Evolutionary conservation across 2,113 vertebrate genomes (phyloP), one percentile per base, ranked within the genome.

Genomic region (Amia ocellicauda): DNA sequence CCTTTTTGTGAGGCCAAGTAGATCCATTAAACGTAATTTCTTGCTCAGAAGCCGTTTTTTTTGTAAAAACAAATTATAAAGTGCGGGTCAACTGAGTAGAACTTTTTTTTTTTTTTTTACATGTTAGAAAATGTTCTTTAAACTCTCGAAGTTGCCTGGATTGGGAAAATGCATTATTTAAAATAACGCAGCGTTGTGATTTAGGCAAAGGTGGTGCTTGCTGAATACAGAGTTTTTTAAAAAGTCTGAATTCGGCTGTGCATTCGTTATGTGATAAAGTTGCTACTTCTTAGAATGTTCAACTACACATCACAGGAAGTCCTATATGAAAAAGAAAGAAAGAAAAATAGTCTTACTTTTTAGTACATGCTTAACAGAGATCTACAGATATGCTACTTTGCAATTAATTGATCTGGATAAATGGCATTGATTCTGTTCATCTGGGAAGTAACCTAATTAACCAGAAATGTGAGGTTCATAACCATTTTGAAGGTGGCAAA

Each of bases 31-130:
- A 78, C 83, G 83, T 90, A 90, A 91, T 93, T 93, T 93, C 89
- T 93, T 95, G 91, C 90, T 90, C 84, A 93, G 92, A 94, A 94
- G 92, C 93, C 91, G 86, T 90, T 85, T 84, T 84, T 84, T 84
- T 84, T 70, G 63, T 75, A 26, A 69, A 71, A 74, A 65, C 47
- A 91, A 90, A 82, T 80, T 82, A 89, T 94, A 94, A 95, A 94
- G 93, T 96, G 93, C 88, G 71, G 90, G 90, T 90, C 87, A 91
- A 90, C 88, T 86, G 80, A 90, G 89, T 80, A 85, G 80, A 89
- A 88, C 86, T 78, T 65, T 64, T 45, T 64, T 53, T 49, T 54
- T 68, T 64, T 53, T 69, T 60, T 67, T 57, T 49, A 31, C 54
- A 26, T 64, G 58, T 63, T 19, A 62, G 58, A n/a, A 51, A 26